Evolutionary conservation across 2,888 invertebrate species (phyloP), one percentile per base, ranked within the genome.

Genomic region (Idaea biselata): DNA sequence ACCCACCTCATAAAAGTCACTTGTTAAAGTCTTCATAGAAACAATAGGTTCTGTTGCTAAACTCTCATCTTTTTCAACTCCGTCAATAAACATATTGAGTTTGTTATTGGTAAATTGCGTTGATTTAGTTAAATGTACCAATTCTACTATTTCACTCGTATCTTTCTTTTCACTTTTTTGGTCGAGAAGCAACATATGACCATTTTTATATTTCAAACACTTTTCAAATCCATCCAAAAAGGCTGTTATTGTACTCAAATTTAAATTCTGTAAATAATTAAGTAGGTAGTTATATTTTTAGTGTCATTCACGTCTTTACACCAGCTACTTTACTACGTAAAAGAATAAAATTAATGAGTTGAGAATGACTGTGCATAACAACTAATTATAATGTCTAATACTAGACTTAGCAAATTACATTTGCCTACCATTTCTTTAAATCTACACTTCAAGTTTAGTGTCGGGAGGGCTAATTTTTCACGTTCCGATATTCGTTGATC

Each of bases 1-100:
- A 54, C 33, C 16, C 0, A 32, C 57, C 6, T 59, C 17, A 18
- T 33, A 1, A 6, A 61, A 1, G 53, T 63, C 63, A 7, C 63
- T 67, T 58, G 58, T 65, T 44, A 44, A 44, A 8, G 44, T 44
- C 3, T 44, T 44, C 68, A 69, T 66, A 6, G 18, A 59, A 1
- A 68, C 18, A 14, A 67, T 17, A 25, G 69, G 67, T 32, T 71
- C 68, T 25, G 59, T 54, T 1, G 60, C 63, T 44, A 55, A 33
- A 31, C 18, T 32, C 44, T 68, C 68, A 44, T 68, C 65, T 53
- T 68, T n/a, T 16, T 32, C 18, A 60, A 68, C 60, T 5, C 63
- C 16, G 11, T 11, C 57, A 6, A 62, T 63, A 33, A 69, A 67
- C 11, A 55, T 16, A 16, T 16, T 44, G 7, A 44, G 44, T 4